Evolutionary conservation across 2,888 invertebrate species (phyloP).

Genomic region (Dendrolimus houi): DNA sequence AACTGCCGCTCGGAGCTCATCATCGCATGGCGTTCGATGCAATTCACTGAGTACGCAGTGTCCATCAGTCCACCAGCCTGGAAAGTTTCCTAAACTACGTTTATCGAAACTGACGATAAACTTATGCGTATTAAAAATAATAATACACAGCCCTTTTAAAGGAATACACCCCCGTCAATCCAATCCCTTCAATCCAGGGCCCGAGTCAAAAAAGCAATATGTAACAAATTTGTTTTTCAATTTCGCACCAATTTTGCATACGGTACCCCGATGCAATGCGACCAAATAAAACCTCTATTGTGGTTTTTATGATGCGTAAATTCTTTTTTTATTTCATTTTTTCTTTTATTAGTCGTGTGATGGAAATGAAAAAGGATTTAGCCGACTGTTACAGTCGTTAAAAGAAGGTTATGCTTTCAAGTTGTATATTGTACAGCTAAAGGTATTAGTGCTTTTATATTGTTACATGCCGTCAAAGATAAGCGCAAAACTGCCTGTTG

Average conservation of each 20-base stretch:
- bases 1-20: too few relatives aligned
- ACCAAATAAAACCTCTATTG: constrained; percentile 64
- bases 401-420: too few relatives aligned
- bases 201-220: constrained; percentile 65
- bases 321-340: constrained; percentile 35
- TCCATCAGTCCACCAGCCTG: too few relatives aligned
- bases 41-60: too few relatives aligned
- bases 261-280: constrained; percentile 42
- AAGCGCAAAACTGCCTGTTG: too few relatives aligned
- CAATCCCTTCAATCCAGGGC: constrained; percentile 8
- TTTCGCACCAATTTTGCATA: constrained; percentile 75
- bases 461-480: too few relatives aligned
- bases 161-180: constrained; percentile 15
- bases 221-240: constrained; percentile 76
- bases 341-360: constrained; percentile 51
- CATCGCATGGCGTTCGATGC: too few relatives aligned
- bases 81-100: too few relatives aligned
- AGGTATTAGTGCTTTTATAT: too few relatives aligned
- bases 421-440: too few relatives aligned
- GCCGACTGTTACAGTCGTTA: constrained; percentile 3
- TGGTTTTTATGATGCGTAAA: constrained; percentile 70
- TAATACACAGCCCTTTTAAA: neutral
- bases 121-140: too few relatives aligned
- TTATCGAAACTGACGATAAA: too few relatives aligned
- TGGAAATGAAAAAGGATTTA: constrained; percentile 58